These are phyloP conservation scores for Drosophila nigricruria DNA, from an alignment of 2,888 invertebrate species.

Conservation along the genomic window DNA sequence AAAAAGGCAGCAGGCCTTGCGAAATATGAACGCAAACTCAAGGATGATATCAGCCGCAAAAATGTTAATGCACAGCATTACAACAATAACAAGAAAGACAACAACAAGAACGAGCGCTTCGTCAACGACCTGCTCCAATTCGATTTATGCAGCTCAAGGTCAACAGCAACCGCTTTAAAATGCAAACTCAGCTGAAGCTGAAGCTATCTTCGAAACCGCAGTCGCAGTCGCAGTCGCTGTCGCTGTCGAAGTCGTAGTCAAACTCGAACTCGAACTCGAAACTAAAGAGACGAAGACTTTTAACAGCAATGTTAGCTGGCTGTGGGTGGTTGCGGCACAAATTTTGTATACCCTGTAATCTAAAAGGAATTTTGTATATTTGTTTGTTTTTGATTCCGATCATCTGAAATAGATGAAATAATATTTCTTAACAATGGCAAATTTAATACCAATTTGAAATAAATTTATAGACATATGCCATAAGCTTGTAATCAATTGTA, in stretches of 20 bases:
- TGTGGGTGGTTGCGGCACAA: conserved; percentile 18
- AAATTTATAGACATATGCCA: not conserved
- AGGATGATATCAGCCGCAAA: conserved; percentile 61
- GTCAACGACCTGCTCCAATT: conserved; percentile 81
- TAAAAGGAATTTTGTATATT: no score
- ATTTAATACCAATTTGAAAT: not conserved
- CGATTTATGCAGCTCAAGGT: conserved; percentile 79
- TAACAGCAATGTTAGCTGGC: conserved; percentile 11
- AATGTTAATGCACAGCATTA: conserved; percentile 45
- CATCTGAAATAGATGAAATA: not conserved
- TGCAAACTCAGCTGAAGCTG: conserved; percentile 67
- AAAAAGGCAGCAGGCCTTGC: conserved; percentile 45
- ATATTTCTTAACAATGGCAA: not conserved
- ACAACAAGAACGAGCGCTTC: conserved; percentile 32
- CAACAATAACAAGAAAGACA: conserved; percentile 37
- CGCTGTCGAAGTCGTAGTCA: conserved; percentile 4
- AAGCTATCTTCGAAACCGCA: conserved; percentile 11
- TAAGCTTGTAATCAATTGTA: not conserved
- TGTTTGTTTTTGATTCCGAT: no score
- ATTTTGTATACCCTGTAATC: conserved; percentile 28
- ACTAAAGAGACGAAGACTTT: conserved; percentile 23
- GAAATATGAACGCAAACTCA: conserved; percentile 48
- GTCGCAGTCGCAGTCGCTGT: conserved; percentile 1
- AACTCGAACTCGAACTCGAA: conserved; percentile 3
- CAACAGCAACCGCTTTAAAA: conserved; percentile 72